phyloP scores from a whole-genome alignment of 2,888 invertebrate species.

The Chironomus tentans region DNA sequence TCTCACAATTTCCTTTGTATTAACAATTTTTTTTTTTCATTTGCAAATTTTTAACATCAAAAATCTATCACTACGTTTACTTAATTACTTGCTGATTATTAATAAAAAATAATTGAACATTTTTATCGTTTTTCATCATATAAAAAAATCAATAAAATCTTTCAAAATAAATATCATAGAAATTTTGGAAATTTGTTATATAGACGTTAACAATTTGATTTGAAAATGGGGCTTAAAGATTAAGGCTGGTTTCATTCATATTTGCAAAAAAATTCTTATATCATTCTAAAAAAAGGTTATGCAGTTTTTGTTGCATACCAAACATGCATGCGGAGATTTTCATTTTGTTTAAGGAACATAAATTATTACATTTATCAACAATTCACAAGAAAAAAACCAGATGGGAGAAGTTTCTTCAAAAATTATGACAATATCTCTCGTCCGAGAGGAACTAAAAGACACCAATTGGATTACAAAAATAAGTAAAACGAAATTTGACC shows the following conservation, averaged over 20 bases:
- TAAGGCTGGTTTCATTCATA: background rate
- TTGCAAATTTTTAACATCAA: background rate
- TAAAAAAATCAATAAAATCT: background rate
- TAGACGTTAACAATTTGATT: background rate
- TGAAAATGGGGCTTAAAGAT: slow-evolving; percentile 3
- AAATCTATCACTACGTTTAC: background rate
- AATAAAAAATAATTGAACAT: background rate
- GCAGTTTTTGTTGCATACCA: no score
- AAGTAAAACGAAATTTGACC: no score
- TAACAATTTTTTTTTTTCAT: background rate
- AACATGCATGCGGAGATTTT: no score
- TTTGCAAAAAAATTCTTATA: background rate
- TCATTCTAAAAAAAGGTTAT: background rate
- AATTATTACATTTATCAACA: no score
- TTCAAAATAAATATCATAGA: background rate
- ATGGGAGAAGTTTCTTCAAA: no score
- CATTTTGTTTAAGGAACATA: background rate
- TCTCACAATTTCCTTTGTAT: background rate
- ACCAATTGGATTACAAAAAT: no score
- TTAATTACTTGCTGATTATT: background rate
- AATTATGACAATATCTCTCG: no score
- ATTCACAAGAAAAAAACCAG: no score
- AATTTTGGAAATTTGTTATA: background rate
- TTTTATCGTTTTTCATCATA: background rate
- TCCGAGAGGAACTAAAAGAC: no score